Base-by-base conservation (phyloP, 30 jellyfish, hydroid and myxozoan genomes). In the Hydractinia symbiolongicarpus region DNA sequence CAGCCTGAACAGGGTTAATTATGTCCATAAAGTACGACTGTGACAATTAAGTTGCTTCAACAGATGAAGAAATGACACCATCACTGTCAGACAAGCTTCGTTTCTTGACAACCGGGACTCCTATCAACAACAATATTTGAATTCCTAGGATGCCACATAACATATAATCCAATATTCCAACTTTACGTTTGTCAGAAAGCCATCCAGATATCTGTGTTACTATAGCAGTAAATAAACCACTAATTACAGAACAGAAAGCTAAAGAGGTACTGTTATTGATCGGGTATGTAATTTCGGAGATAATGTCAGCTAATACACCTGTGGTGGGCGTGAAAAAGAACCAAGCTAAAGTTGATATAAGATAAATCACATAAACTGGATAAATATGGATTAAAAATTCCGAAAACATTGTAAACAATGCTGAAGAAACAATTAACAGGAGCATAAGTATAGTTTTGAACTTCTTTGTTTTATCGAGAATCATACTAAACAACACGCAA, bases 71-170 rank as follows among this genome's bases (percentile, higher is more conserved):
- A 30, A 30, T 30, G 44, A 30, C 44, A 30, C 44, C 44, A 30
- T 30, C 44, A 30, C 44, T 30, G 44, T 30, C 44, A 30, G 2
- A 30, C 44, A 30, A 30, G 44, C 74, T 64, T 64, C 74, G 4
- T 64, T 13, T 64, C 74, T 13, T 64, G 19, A n/a, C 74, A 64
- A 64, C 74, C 74, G 19, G 19, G 17, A 64, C 74, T 1, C 74
- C 74, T n/a, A 64, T 6, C 74, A 64, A 64, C 19, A 64, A n/a
- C 52, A 64, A 64, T n/a, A 64, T 13, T 51, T 64, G 74, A 64
- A 64, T 64, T 7, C 9, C 74, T 6, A 64, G 9, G 52, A 64
- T n/a, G 17, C 74, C 74, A 51, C 19, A 9, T 4, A 64, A n/a
- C 16, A 64, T 13, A 44, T 51, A 7, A 7, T n/a, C 19, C 4